Base-by-base conservation (phyloP, 2,113 vertebrate species). In the Caretta caretta region DNA sequence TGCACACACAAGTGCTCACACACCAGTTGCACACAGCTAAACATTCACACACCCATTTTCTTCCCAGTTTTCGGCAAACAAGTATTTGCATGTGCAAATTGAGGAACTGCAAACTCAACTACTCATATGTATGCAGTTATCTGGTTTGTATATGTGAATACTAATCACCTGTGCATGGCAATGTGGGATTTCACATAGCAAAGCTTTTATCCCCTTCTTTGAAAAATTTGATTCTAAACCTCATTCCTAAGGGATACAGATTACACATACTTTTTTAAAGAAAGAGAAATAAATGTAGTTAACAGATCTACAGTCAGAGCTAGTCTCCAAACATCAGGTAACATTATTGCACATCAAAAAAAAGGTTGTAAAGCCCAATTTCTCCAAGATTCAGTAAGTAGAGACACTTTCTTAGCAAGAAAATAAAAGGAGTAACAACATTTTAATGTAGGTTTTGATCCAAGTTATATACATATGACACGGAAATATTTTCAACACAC, bases 391-490 rank as follows among this genome's bases (percentile, higher is more conserved):
- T 90, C 35, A 31, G 14, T 8, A 87, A 81, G 2, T 86, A 6
- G 24, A 53, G 6, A 62, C 78, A 3, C 53, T 94, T 81, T 51
- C 24, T 84, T 75, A 83, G 50, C n/a, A 51, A 1, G 83, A 82
- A 95, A 93, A 72, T 38, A 72, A 62, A 85, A 22, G 6, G 87
- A 90, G 29, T 31, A 94, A 24, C 16, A 27, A 11, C 84, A 80
- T 27, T 62, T 80, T 56, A 88, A 83, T 75, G 35, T 51, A 87
- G 11, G 22, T 46, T 20, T 84, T 79, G 12, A 65, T 31, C 0
- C 0, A 95, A 85, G 13, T 35, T 0, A 0, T 50, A 16, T 19
- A 38, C n/a, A 29, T 22, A 50, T 24, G 91, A 84, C 8, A 29
- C 4, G 31, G 22, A 92, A 93, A 48, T 88, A 42, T 42, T 38